Percentiles rank a stretch among this genome's conserved stretches.
These are phyloP conservation scores for Spinibarbus caldwelli DNA, from an alignment of 2,797 vertebrate genomes.

Conservation along the genomic window DNA sequence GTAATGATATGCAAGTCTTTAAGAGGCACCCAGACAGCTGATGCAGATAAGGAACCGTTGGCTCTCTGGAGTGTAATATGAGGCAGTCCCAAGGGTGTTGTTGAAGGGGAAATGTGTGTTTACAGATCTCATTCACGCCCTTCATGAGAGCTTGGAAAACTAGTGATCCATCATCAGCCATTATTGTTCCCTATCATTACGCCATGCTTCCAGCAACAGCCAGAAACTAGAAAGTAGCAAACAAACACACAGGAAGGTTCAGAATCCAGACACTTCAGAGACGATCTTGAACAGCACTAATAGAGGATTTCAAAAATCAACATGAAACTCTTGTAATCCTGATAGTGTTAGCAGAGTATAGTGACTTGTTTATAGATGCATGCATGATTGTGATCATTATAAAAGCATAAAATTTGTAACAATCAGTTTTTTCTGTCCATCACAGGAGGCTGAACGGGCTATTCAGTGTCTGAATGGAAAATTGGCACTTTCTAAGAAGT, in stretches of 20 bases:
- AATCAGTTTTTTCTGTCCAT: not conserved
- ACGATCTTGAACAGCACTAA: not conserved
- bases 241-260: not conserved
- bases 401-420: not conserved
- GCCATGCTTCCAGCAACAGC: conserved; percentile 4
- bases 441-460: conserved; percentile 94
- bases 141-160: conserved; percentile 44
- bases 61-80: conserved; percentile 61
- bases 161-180: conserved; percentile 57
- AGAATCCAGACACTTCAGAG: not conserved
- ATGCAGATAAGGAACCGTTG: not conserved
- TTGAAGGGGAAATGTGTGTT: conserved; percentile 73
- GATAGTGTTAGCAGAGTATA: not conserved
- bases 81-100: conserved; percentile 70
- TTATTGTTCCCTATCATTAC: conserved; percentile 61
- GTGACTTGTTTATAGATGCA: not conserved
- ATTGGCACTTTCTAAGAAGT: conserved; percentile 94
- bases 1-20: not conserved
- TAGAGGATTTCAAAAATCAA: not conserved
- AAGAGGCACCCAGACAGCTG: conserved; percentile 23
- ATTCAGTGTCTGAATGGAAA: conserved; percentile 98
- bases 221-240: not conserved
- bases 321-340: not conserved
- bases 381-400: not conserved
- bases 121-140: conserved; percentile 59